Base-by-base conservation (phyloP, 1,140 invertebrate species). In the Panagrolaimus sp. region DNA sequence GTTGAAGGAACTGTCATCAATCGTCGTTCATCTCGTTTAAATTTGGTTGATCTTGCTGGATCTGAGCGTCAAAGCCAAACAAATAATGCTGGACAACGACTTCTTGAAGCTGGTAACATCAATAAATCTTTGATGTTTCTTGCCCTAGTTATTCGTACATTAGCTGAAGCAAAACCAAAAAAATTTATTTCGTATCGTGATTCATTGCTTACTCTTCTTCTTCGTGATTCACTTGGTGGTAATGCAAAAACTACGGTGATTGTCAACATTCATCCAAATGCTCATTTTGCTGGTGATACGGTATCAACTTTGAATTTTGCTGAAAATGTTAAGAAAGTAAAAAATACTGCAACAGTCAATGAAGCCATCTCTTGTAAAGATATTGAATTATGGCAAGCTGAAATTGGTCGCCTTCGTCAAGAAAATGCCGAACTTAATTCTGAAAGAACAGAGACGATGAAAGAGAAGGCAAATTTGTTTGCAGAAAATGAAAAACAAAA, bases 61-160 rank as follows among this genome's bases (percentile, higher is more conserved):
- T 82, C 76, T 58, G 96, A 99, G 85, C 86, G 96, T 73, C 96
- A 96, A 4, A 94, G 97, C 84, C 94, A 94, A 0, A 98, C 96
- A 10, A 95, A 95, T 15, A 96, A 96, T 2, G 95, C 94, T 84
- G 94, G 96, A 7, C 96, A 93, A 0, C 86, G 96, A 45, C 87
- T 99, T 8, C 98, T 99, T 85, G 96, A 99, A 86, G 96, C 96
- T 62, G 96, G 96, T 12, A 98, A 99, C 83, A 99, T 99, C 79
- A 99, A 99, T 86, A 98, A 98, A 84, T 96, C 93, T 58, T 86
- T 99, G 38, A 98, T 96, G 0, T 98, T 96, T 1, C 87, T 99
- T 15, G 96, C 96, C 55, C 96, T 98, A 88, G 96, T 99, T 76
- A 99, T 99, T 76, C 97, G 94, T 44, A 96, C 94, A 26, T 87